Evolutionary conservation across 35 echinoderm and acorn worm species (phyloP).

Genomic region (Acanthaster planci): DNA sequence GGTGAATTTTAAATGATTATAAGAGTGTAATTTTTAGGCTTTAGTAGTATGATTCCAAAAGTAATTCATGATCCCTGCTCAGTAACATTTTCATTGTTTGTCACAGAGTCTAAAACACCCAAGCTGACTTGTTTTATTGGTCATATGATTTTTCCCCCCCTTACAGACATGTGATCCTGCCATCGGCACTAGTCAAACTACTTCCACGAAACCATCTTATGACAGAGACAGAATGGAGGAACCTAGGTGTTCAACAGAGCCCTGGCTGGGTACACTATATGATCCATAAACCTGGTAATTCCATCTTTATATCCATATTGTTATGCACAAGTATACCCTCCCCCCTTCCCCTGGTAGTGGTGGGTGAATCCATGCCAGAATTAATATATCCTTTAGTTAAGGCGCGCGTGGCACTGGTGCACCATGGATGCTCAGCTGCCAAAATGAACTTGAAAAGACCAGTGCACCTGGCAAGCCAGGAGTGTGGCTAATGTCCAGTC

Average conservation of each 20-base stretch:
- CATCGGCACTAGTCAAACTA: constrained; percentile 64
- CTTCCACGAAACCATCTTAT: constrained; percentile 71
- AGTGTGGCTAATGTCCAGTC: no score
- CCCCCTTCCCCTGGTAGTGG: not conserved
- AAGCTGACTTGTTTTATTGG: no score
- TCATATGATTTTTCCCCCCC: no score
- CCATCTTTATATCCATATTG: not conserved
- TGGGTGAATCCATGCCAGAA: not conserved
- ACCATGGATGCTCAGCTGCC: not conserved
- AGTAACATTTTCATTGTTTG: no score
- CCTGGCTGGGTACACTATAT: constrained; percentile 86
- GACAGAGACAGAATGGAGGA: constrained; percentile 92
- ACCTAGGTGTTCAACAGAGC: constrained; percentile 85
- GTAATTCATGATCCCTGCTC: no score
- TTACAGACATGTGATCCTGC: constrained; percentile 75
- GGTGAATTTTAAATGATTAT: no score
- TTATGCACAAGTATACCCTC: no score
- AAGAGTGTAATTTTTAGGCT: no score
- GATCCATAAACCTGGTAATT: constrained; percentile 77
- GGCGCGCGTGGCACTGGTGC: not conserved
- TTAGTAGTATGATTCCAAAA: no score
- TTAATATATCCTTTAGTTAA: not conserved
- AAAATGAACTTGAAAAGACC: no score
- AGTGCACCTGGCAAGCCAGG: no score
- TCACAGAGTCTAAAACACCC: no score